Conservation (phyloP, 1,140 invertebrate genomes). For the Pemphigus obesinymphae region DNA sequence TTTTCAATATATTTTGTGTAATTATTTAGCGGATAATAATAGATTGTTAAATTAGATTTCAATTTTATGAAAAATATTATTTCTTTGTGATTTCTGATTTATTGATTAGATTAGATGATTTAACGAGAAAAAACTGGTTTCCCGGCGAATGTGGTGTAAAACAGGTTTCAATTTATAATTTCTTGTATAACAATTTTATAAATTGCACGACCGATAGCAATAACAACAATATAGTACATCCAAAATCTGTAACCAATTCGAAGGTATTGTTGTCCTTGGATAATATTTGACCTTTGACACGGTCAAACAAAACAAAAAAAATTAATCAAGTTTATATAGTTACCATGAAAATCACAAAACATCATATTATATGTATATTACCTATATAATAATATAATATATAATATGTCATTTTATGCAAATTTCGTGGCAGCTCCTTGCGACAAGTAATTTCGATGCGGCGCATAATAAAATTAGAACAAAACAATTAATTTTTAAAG, state of each 20-base stretch:
- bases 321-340: slow-evolving; percentile 4
- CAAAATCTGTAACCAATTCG: slow-evolving; percentile 34
- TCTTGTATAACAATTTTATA: slow-evolving; percentile 1
- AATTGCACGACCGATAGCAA: background rate
- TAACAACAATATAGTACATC: slow-evolving; percentile 25
- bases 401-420: too few relatives aligned
- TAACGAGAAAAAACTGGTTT: slow-evolving; percentile 16
- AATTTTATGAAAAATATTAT: background rate
- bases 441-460: too few relatives aligned
- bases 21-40: too few relatives aligned
- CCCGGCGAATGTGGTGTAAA: background rate
- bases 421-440: too few relatives aligned
- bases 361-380: background rate
- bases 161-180: slow-evolving; percentile 25
- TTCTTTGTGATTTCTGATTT: background rate
- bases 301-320: slow-evolving; percentile 8
- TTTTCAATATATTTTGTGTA: too few relatives aligned
- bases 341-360: background rate
- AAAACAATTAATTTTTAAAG: too few relatives aligned
- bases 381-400: too few relatives aligned
- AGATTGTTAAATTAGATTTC: background rate
- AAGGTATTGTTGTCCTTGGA: slow-evolving; percentile 28
- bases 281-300: slow-evolving; percentile 3
- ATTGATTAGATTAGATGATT: background rate
- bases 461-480: too few relatives aligned